phyloP scores from a whole-genome alignment of 2,888 invertebrate species.

The Chrysolina haemoptera region DNA sequence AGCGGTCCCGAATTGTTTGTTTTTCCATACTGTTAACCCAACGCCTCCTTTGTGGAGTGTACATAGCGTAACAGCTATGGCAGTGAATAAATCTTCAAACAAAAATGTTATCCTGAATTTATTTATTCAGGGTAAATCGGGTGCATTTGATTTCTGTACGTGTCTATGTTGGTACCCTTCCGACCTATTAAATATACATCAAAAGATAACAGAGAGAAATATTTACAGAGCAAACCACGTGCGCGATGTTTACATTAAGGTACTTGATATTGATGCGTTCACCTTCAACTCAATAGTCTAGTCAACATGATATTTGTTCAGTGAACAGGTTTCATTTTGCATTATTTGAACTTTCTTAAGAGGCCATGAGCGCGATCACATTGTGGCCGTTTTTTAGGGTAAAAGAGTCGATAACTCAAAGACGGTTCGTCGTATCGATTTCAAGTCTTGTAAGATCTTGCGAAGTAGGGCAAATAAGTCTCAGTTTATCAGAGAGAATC shows the following conservation, averaged over 20 bases:
- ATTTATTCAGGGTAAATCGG: conserved; percentile 53
- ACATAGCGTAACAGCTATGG: conserved; percentile 41
- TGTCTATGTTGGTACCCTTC: conserved; percentile 49
- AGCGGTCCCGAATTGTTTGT: conserved; percentile 33
- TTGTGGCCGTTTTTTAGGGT: no score
- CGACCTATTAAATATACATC: conserved; percentile 46
- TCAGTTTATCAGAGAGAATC: no score
- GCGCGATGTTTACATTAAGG: conserved; percentile 58
- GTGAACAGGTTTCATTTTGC: conserved; percentile 1
- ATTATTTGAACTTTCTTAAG: background rate
- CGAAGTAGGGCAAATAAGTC: no score
- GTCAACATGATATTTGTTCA: conserved; percentile 15
- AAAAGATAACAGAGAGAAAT: conserved; percentile 50
- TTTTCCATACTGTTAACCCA: conserved; percentile 29
- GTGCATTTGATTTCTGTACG: conserved; percentile 52
- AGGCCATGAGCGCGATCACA: no score
- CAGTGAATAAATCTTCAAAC: conserved; percentile 42
- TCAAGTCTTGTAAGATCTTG: no score
- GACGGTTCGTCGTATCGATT: no score
- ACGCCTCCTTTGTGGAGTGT: conserved; percentile 37
- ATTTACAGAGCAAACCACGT: conserved; percentile 58
- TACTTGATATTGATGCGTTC: conserved; percentile 60
- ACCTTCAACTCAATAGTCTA: conserved; percentile 49
- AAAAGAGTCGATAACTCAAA: no score
- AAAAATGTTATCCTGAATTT: conserved; percentile 48